Base-by-base conservation (phyloP, 2,113 vertebrate genomes). In the Siphamia tubifer region DNA sequence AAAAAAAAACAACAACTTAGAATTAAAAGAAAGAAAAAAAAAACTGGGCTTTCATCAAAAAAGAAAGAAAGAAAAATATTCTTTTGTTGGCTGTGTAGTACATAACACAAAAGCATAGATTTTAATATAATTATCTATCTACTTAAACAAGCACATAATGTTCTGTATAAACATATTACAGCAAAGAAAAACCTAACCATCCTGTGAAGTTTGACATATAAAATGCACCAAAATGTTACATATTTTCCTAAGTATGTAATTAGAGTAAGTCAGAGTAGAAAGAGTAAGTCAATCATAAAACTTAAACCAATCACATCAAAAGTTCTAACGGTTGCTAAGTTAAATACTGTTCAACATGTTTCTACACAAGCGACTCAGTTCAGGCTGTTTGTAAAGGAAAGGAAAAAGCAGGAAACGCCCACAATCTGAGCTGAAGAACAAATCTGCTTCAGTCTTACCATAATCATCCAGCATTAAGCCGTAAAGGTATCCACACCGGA, bases 381-480 rank as follows among this genome's bases (percentile, higher is more conserved):
- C 47, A n/a, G 15, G 0, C 0, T 36, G 60, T 21, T 61, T 1
- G 0, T 64, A 27, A 40, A 48, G n/a, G n/a, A n/a, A n/a, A n/a
- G 73, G 28, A 27, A 76, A 49, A 76, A 65, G 49, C 11, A 73
- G 82, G 85, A 78, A 80, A 83, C 87, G 79, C 87, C 84, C 85
- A 81, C 76, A 47, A 47, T 47, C 32, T 44, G 6, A 2, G 32
- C 36, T 13, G 9, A 49, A 53, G 34, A 68, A 52, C 42, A 66
- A 56, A 60, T 30, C 12, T 25, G 12, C 53, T 61, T 8, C 4
- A 4, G 15, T 82, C 85, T 86, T 90, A 87, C 86, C 83, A 34
- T 84, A 2, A 6, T 6, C 42, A 17, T 54, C 72, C 77, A 68
- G 31, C 1, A 8, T 2, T n/a, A 4, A 58, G 25, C 15, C 32